Base-by-base conservation (phyloP, 2,888 invertebrate genomes). In the Hyposoter dolosus region DNA sequence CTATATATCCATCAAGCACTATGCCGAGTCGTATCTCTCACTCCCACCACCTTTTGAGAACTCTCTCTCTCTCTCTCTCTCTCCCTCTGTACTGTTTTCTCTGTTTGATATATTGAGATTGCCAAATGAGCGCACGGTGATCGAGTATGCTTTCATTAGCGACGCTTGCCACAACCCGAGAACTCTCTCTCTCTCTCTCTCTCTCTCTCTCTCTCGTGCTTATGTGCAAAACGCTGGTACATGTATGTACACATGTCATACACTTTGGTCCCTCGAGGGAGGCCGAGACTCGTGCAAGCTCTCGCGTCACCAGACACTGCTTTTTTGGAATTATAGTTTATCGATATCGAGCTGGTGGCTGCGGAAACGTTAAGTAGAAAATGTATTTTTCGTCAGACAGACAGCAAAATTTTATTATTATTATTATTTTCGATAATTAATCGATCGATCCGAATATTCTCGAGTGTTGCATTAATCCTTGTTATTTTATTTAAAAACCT, bases 111-210 rank as follows among this genome's bases (percentile, higher is more conserved):
- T 85, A 88, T 88, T 81, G 89, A 89, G 87, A 88, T 89, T 89
- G 83, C 80, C 88, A 89, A 89, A 89, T 88, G 89, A 89, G 83
- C 88, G 88, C 87, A 88, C 87, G 88, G 81, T 87, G 89, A 89
- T 90, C 90, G 89, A 89, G 85, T 88, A 89, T 87, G 89, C 90
- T 90, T 90, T 88, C 88, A 89, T 89, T 88, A 88, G 83, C 83
- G 85, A 86, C 85, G 82, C 85, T 85, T 79, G 82, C 85, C 75
- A 53, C 81, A 71, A 56, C 81, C 50, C 60, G 50, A 66, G 50
- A 28, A 45, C 69, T 45, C 69, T 28, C n/a, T n/a, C n/a, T n/a
- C n/a, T n/a, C n/a, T n/a, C 68, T 68, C 68, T 68, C 68, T 68
- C 71, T 23, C 28, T 71, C 32, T 50, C 47, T 69, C 65, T 72